Base-by-base conservation (phyloP, 2,113 vertebrate species). In the Buteo buteo region DNA sequence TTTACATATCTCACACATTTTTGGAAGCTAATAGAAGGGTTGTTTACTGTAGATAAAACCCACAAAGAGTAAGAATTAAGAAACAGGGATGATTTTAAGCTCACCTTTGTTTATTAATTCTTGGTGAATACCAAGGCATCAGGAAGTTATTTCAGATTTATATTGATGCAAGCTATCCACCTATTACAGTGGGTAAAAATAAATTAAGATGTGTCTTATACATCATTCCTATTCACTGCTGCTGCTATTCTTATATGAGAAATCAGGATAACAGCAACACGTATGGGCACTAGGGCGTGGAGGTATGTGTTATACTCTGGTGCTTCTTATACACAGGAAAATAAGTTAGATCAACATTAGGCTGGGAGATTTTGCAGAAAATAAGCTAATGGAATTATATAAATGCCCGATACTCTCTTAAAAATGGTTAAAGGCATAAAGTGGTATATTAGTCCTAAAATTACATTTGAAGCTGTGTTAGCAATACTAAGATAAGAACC, bases 31-130 rank as follows among this genome's bases (percentile, higher is more conserved):
- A 91, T 94, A 95, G 84, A 82, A 96, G 32, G 57, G 36, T 81
- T 96, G 52, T 94, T 97, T 97, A 82, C 90, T 93, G 93, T 81
- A 78, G 96, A 86, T 87, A 94, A 97, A 96, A 71, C 49, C 11
- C 24, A 17, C n/a, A 73, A 94, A 91, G 54, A 93, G 34, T 61
- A 94, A 76, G 67, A 89, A 80, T 78, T 59, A 69, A 82, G 90
- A 97, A 55, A 25, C n/a, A 67, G 62, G 38, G 32, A 36, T 94
- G 69, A 73, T 80, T 89, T 54, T 90, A 85, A 80, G 24, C 14
- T 91, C 81, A 42, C 18, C 16, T 82, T 71, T 59, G 38, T 89
- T 69, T 84, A 36, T 87, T 79, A 74, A 71, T 80, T 73, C 36
- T 49, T 81, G 22, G n/a, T 86, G 62, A 77, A 79, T 67, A 65